Evolutionary conservation across 2,888 invertebrate species (phyloP), one percentile per base, ranked within the genome.

Genomic region (Eupithecia subumbrata): DNA sequence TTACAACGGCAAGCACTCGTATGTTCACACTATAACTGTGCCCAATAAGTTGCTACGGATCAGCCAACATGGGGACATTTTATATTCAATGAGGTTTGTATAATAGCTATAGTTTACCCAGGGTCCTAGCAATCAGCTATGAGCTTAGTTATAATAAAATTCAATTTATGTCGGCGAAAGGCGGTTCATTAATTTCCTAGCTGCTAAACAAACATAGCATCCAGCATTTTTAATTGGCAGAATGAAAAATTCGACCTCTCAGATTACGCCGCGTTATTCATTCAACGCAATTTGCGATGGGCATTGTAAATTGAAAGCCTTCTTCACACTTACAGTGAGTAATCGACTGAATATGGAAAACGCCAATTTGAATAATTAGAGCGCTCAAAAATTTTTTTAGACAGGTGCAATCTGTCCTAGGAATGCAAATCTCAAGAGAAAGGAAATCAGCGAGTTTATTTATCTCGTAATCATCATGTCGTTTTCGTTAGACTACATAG

Each of bases 21-120:
- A 99, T 86, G 97, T 99, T 69, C 99, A 99, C 92, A 98, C 98
- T 45, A 98, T 99, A 82, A 99, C 99, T 0, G 98, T 98, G 22
- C 99, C 99, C 0, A 99, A 99, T 91, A 98, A 99, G 91, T 95
- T 99, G 82, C 95, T 99, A 56, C 95, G 99, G 79, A 97, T 99
- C 82, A 97, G 97, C 84, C 97, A 98, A 89, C 97, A 98, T 85
- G 99, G 99, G 0, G 98, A 98, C 84, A 98, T 99, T 84, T 95
- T 98, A 71, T 99, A 98, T 90, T 99, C 98, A 0, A 98, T 98
- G 97, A 97, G 98, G 98, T 98, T 93, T 84, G 78, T 60, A 16
- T 12, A n/a, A 12, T 34, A 64, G 9, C 30, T 66, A 40, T 66
- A 40, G 18, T 67, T 67, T 40, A 9, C 18, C 34, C 3, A 45